Conservation (phyloP, 2,113 vertebrate genomes). For the Hipposideros armiger region DNA sequence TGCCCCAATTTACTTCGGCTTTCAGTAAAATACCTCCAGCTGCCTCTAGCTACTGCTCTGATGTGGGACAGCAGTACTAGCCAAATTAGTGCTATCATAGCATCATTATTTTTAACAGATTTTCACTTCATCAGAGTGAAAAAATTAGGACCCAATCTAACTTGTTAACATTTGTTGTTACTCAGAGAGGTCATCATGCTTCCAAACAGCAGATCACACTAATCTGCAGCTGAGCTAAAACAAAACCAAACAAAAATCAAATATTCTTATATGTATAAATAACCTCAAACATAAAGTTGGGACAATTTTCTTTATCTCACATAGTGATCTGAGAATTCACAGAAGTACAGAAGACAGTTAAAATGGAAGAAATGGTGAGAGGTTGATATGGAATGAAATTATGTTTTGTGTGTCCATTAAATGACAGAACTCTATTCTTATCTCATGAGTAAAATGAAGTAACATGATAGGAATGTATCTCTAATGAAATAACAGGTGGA, state of each 20-base stretch:
- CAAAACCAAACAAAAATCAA: not conserved
- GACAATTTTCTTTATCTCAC: not conserved
- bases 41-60: constrained; percentile 65
- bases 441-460: not conserved
- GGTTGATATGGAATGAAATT: not conserved
- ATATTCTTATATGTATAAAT: not conserved
- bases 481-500: not conserved
- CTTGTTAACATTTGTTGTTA: not conserved
- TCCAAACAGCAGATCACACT: constrained; percentile 5
- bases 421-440: not conserved
- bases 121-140: constrained; percentile 48
- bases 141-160: constrained; percentile 41
- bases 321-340: not conserved
- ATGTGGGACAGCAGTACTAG: constrained; percentile 55
- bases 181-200: not conserved
- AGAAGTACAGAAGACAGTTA: not conserved
- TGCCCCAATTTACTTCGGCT: constrained; percentile 80
- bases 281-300: not conserved
- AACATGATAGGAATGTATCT: not conserved
- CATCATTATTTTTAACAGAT: constrained; percentile 76
- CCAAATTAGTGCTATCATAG: constrained; percentile 68
- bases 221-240: not conserved
- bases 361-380: not conserved
- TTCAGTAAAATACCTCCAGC: constrained; percentile 71
- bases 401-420: not conserved